These are phyloP conservation scores for Ctenosaura bakeri DNA, from an alignment of 2,797 vertebrate genomes.

Conservation along the genomic window DNA sequence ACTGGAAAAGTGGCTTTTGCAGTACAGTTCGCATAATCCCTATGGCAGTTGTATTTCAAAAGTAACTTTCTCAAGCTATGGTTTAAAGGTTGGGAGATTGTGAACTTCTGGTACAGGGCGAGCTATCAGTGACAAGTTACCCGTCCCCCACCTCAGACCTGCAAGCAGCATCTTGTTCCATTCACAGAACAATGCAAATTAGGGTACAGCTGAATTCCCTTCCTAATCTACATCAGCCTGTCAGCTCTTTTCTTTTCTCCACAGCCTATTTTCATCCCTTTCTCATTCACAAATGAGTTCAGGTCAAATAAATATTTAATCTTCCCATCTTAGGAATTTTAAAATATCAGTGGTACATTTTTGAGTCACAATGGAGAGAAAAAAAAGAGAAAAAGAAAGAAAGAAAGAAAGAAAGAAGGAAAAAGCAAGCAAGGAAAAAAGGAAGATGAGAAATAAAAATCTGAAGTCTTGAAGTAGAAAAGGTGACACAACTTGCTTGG, in stretches of 20 bases:
- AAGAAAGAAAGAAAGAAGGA: too few species aligned
- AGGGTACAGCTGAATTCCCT: not conserved
- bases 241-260: not conserved
- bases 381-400: not conserved
- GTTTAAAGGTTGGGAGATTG: not conserved
- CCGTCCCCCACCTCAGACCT: not conserved
- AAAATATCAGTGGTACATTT: not conserved
- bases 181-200: not conserved
- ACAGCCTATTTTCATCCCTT: conserved; percentile 17
- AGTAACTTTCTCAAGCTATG: not conserved
- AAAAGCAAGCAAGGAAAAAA: not conserved
- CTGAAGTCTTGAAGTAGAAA: not conserved
- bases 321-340: not conserved
- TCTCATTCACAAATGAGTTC: not conserved
- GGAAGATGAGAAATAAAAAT: not conserved
- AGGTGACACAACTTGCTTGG: not conserved
- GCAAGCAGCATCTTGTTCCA: not conserved
- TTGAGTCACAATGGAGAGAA: not conserved
- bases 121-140: not conserved
- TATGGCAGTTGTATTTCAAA: too few species aligned
- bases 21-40: not conserved
- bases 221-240: too few species aligned
- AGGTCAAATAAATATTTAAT: not conserved
- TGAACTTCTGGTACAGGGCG: not conserved
- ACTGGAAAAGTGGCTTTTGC: not conserved